Percentiles rank a stretch among this genome's conserved stretches.
Conservation (phyloP, 2,797 vertebrate genomes). For the Bovichtus diacanthus region DNA sequence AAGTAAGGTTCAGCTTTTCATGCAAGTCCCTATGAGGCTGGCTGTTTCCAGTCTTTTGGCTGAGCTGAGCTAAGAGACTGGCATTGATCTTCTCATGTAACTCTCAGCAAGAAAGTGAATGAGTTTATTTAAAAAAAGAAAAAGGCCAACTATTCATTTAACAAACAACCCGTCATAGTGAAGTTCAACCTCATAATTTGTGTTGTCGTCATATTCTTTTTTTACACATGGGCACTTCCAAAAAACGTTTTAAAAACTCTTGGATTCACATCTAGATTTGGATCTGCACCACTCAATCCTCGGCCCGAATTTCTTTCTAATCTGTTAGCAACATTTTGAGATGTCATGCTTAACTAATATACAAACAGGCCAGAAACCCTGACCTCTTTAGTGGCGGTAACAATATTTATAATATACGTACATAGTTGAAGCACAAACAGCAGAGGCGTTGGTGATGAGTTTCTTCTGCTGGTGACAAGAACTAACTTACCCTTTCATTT, state of each 20-base stretch:
- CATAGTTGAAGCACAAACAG: not conserved
- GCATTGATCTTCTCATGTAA: not conserved
- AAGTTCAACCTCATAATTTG: too few relatives aligned
- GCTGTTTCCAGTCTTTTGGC: too few relatives aligned
- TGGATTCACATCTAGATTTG: too few relatives aligned
- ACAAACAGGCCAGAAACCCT: not conserved
- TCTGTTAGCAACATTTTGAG: not conserved
- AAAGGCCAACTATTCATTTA: not conserved
- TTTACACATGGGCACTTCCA: not conserved
- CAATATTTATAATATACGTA: not conserved
- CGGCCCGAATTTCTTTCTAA: too few relatives aligned
- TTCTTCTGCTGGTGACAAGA: not conserved
- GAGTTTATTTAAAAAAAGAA: too few relatives aligned
- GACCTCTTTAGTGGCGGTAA: not conserved
- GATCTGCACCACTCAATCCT: not conserved
- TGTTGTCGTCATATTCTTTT: too few relatives aligned
- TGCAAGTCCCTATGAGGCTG: not conserved
- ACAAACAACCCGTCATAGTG: not conserved
- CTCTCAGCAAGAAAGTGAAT: too few relatives aligned
- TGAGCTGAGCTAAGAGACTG: not conserved
- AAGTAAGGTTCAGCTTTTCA: not conserved
- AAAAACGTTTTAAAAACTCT: not conserved
- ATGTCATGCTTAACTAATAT: not conserved
- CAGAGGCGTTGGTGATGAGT: not conserved
- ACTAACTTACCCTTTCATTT: not conserved